phyloP scores from a whole-genome alignment of 2,797 vertebrate genomes.

The Spondyliosoma cantharus region DNA sequence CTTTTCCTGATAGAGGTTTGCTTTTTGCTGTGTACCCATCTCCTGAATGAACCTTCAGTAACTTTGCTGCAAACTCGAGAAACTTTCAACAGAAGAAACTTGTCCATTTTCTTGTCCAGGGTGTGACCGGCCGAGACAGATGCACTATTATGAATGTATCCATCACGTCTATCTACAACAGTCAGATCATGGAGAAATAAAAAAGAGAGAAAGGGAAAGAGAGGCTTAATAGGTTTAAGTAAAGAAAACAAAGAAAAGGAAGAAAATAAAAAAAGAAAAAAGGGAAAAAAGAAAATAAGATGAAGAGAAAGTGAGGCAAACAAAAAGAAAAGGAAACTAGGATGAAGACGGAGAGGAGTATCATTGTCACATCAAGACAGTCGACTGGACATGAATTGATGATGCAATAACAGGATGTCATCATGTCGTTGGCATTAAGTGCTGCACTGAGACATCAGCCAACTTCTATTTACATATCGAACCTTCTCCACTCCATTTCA shows the following conservation, averaged over 20 bases:
- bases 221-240: constrained; percentile 5
- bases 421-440: constrained; percentile 68
- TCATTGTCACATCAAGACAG: constrained; percentile 61
- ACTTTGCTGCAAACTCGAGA: constrained; percentile 2
- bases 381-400: constrained; percentile 58
- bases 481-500: constrained; percentile 12
- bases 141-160: constrained; percentile 32
- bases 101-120: constrained; percentile 28
- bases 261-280: background rate
- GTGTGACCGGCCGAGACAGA: constrained; percentile 39
- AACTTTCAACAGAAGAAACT: background rate
- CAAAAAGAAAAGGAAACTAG: background rate
- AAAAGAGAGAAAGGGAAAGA: background rate
- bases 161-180: constrained; percentile 16
- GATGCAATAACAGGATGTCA: constrained; percentile 71
- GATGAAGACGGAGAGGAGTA: constrained; percentile 15
- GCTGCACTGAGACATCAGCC: constrained; percentile 59
- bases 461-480: constrained; percentile 51
- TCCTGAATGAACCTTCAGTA: constrained; percentile 9
- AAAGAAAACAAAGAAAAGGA: background rate
- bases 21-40: background rate
- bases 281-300: background rate
- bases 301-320: background rate
- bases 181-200: background rate
- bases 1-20: background rate